phyloP scores from a whole-genome alignment of 2,797 vertebrate species.

The Molossus molossus region DNA sequence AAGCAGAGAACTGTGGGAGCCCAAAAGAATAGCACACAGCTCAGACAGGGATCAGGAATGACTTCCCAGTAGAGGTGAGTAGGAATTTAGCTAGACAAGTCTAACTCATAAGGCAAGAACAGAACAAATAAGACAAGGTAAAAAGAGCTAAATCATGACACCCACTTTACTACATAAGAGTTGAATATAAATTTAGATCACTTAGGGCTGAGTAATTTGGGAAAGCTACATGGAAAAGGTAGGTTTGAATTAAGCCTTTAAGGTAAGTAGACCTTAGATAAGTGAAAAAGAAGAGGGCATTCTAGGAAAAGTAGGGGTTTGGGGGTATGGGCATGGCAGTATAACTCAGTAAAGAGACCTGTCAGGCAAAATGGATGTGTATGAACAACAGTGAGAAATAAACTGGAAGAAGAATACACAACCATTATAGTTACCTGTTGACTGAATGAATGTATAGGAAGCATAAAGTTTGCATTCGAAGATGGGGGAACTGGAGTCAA shows the following conservation, averaged over 20 bases:
- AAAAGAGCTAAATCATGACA: neutral
- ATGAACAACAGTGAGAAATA: neutral
- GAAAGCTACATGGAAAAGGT: neutral
- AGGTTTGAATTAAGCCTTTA: neutral
- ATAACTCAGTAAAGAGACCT: neutral
- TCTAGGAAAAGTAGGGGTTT: conserved; percentile 9
- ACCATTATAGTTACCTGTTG: neutral
- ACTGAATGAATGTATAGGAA: conserved; percentile 19
- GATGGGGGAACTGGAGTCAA: neutral
- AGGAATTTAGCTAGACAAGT: neutral
- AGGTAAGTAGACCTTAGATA: neutral
- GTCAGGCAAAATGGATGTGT: neutral
- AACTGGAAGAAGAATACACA: neutral
- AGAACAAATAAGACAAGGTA: neutral
- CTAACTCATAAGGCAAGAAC: conserved; percentile 35
- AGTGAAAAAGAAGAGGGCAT: neutral
- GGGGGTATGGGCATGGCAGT: neutral
- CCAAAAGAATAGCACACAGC: neutral
- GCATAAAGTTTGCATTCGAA: conserved; percentile 40
- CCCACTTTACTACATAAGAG: neutral
- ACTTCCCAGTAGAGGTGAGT: neutral
- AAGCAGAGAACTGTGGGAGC: neutral
- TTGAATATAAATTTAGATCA: neutral
- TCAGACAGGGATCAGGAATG: neutral
- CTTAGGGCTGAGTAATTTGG: conserved; percentile 20